Evolutionary conservation across 1,140 invertebrate species (phyloP).

Genomic region (Eubasilissa regina): DNA sequence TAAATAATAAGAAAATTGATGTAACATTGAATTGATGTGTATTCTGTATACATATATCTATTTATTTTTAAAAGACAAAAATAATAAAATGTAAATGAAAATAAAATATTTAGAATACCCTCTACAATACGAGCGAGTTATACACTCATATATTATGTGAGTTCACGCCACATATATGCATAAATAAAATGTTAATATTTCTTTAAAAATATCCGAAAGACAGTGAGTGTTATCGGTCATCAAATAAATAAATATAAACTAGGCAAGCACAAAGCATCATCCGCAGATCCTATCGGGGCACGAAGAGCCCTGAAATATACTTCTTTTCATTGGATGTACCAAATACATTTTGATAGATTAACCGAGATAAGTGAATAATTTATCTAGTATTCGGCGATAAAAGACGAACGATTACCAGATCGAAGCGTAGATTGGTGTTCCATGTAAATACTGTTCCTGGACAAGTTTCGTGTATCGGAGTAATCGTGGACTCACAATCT

Average conservation of each 20-base stretch:
- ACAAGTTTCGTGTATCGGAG: constrained; percentile 7
- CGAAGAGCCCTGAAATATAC: constrained; percentile 45
- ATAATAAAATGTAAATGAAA: too few species aligned
- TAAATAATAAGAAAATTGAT: too few species aligned
- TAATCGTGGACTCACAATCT: background rate
- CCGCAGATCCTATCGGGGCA: constrained; percentile 32
- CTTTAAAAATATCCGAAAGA: constrained; percentile 25
- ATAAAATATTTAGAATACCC: too few species aligned
- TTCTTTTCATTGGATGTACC: constrained; percentile 40
- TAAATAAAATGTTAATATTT: background rate
- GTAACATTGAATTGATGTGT: too few species aligned
- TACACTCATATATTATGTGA: too few species aligned
- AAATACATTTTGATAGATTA: constrained; percentile 55
- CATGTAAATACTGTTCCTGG: constrained; percentile 21
- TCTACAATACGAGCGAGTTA: too few species aligned
- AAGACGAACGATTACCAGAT: constrained; percentile 35
- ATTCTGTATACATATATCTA: too few species aligned
- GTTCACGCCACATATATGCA: too few species aligned
- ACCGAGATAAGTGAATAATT: constrained; percentile 52
- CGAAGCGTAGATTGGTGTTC: background rate
- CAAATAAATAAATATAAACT: background rate
- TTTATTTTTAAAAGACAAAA: too few species aligned
- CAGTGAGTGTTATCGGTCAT: background rate
- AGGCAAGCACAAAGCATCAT: background rate
- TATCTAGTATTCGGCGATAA: constrained; percentile 53